Base-by-base conservation (phyloP, 2,888 invertebrate genomes). In the Parascotia fuliginaria region DNA sequence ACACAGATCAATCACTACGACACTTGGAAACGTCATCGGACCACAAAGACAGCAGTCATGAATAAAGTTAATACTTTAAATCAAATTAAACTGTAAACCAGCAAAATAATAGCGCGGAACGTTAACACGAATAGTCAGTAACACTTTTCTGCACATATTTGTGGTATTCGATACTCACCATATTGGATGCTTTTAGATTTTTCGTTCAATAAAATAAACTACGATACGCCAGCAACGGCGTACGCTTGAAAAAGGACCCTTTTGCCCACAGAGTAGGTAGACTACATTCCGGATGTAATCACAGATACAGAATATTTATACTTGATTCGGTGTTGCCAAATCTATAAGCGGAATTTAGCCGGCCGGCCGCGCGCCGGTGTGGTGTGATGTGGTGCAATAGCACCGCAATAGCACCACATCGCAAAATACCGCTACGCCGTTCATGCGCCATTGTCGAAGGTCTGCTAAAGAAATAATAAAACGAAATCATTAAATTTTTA, bases 211-310 rank as follows among this genome's bases (percentile, higher is more conserved):
- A 93, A 92, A 92, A 92, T 79, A 93, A 94, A 94, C 94, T 93
- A 94, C 95, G 94, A 95, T 95, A 95, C 96, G 96, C 96, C 96
- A 95, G 94, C 94, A 94, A 96, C 95, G 96, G 96, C 96, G 96
- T 95, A 95, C 96, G 94, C 94, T 94, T 95, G 94, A 93, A 94
- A 96, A 96, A 96, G 95, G 93, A 92, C 88, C 79, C 46, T 53
- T 65, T 63, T 42, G 73, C 74, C 61, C 73, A 24, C 24, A 24
- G 74, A 73, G 65, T 74, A 76, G 85, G 4, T 24, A 7, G 3
- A 24, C 7, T 24, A 7, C 7, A 24, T 24, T 24, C 24, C 89
- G 90, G 89, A 91, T 87, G 77, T 85, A 75, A 77, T 9, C 24
- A 24, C 78, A 77, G 73, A 60, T 69, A 70, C 1, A 24, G 5